Evolutionary conservation across 2,797 vertebrate species (phyloP).

Genomic region (Darevskia nairensis): DNA sequence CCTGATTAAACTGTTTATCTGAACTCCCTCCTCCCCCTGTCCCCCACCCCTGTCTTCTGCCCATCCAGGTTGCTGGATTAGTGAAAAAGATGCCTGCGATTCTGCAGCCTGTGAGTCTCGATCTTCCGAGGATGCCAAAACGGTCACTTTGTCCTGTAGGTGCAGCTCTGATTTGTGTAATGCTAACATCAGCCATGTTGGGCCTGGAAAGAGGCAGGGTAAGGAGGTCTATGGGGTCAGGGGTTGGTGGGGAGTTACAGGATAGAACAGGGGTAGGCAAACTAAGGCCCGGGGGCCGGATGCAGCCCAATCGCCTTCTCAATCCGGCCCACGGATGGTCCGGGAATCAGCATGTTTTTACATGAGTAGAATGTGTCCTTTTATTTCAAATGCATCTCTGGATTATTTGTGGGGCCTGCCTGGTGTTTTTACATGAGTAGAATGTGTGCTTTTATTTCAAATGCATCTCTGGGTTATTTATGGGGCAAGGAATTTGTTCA

Average conservation of each 20-base stretch:
- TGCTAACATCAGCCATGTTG: slow-evolving; percentile 59
- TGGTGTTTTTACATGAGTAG: too few species aligned
- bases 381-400: too few species aligned
- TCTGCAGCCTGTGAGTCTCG: slow-evolving; percentile 47
- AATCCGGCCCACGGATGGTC: too few species aligned
- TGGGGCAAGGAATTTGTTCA: too few species aligned
- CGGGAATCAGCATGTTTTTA: too few species aligned
- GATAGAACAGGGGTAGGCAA: too few species aligned
- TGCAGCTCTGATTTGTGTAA: slow-evolving; percentile 79
- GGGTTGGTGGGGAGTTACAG: neutral
- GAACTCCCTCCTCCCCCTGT: neutral
- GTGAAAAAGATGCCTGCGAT: slow-evolving; percentile 63
- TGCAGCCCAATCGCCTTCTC: too few species aligned
- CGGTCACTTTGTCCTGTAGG: slow-evolving; percentile 63
- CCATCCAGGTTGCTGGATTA: slow-evolving; percentile 67
- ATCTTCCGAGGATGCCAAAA: neutral
- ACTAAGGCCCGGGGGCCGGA: too few species aligned
- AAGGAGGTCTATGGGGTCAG: slow-evolving; percentile 19
- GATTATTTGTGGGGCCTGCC: too few species aligned
- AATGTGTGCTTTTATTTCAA: too few species aligned
- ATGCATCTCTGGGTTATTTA: too few species aligned
- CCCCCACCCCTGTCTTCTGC: neutral
- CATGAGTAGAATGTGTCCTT: too few species aligned
- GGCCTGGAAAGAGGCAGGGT: neutral
- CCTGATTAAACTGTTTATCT: neutral